Percentiles rank a stretch among this genome's conserved stretches.
Conservation (phyloP, 2,888 invertebrate genomes). For the Laspeyria flexula region DNA sequence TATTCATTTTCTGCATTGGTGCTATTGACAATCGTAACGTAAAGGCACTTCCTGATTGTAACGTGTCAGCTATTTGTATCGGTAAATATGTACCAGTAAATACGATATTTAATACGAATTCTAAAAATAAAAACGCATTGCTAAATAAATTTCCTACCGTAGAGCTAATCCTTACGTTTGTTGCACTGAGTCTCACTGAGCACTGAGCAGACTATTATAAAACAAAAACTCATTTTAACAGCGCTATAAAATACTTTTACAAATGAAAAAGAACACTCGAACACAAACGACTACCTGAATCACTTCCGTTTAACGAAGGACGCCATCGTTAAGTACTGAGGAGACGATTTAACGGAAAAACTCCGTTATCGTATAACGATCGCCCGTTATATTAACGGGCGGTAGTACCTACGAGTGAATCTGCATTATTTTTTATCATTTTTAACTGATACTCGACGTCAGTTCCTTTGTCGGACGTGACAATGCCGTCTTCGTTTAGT, state of each 20-base stretch:
- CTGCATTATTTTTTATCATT: constrained; percentile 81
- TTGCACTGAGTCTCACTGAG: background rate
- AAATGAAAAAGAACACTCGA: constrained; percentile 77
- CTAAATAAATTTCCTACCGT: too few relatives aligned
- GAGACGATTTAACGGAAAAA: constrained; percentile 79
- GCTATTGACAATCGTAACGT: too few relatives aligned
- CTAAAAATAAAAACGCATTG: too few relatives aligned
- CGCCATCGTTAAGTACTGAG: constrained; percentile 69
- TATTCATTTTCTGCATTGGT: too few relatives aligned
- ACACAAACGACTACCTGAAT: constrained; percentile 79
- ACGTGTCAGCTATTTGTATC: too few relatives aligned
- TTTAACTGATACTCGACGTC: constrained; percentile 69
- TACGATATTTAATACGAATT: too few relatives aligned
- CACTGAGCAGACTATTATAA: constrained; percentile 54
- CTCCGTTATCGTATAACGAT: constrained; percentile 79
- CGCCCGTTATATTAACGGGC: constrained; percentile 67
- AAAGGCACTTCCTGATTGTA: too few relatives aligned
- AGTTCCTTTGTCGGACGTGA: constrained; percentile 66
- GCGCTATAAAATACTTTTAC: constrained; percentile 62
- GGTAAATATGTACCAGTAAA: too few relatives aligned
- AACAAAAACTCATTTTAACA: constrained; percentile 61
- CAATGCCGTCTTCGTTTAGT: constrained; percentile 69
- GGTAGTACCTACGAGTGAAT: constrained; percentile 62
- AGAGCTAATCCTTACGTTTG: constrained; percentile 22
- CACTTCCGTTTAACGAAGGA: constrained; percentile 74